phyloP scores from a whole-genome alignment of 64 coral and sea anemone genomes.

The Pocillopora damicornis region DNA sequence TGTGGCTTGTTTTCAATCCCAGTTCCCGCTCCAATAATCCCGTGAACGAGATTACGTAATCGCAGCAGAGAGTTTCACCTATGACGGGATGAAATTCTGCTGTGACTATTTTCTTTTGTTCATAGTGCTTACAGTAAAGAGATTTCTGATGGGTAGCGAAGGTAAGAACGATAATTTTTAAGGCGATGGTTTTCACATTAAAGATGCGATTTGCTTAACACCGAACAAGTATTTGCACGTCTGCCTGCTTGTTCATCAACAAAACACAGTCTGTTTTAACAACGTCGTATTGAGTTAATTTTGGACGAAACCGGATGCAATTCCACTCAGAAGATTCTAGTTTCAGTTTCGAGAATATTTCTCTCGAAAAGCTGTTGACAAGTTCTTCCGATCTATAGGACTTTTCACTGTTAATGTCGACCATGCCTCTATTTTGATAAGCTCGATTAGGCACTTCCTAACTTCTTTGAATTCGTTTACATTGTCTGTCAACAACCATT shows the following conservation, averaged over 20 bases:
- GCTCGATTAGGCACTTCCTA: neutral
- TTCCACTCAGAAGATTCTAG: neutral
- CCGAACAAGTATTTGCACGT: neutral
- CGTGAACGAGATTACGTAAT: neutral
- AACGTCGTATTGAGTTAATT: no score
- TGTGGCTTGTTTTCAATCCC: neutral
- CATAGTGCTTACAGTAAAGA: neutral
- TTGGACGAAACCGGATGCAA: no score
- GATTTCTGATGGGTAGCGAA: neutral
- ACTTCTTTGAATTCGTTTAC: no score
- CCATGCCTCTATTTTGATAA: neutral
- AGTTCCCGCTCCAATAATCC: neutral
- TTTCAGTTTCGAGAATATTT: neutral
- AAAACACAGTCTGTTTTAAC: no score
- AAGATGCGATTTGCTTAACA: neutral
- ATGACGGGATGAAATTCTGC: no score
- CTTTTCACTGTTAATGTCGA: neutral
- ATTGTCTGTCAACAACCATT: no score
- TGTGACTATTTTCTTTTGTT: neutral
- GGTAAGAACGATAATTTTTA: neutral
- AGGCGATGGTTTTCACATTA: neutral
- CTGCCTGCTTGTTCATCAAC: no score
- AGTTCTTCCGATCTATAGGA: neutral
- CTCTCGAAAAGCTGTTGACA: neutral
- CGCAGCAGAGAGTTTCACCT: neutral